Percentiles rank a stretch among this genome's conserved stretches.
Evolutionary conservation across 2,797 vertebrate species (phyloP).

Genomic region (Neosilurus mollespiculum): DNA sequence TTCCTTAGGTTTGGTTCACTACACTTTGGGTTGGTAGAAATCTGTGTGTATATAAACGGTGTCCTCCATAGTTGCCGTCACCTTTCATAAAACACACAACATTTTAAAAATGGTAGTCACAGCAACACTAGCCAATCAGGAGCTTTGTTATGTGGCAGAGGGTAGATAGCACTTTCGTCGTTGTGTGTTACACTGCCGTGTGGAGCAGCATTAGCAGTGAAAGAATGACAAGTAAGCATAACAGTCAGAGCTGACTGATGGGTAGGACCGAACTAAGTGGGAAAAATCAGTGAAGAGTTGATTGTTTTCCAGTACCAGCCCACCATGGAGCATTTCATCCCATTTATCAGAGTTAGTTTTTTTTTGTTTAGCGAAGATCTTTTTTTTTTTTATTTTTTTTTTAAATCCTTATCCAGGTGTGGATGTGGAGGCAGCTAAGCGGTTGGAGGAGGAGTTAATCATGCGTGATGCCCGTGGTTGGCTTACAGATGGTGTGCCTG

Average conservation of each 20-base stretch:
- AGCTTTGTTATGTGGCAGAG: too few species aligned
- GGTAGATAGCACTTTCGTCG: background rate
- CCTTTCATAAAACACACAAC: background rate
- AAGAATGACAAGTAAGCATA: background rate
- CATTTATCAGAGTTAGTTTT: background rate
- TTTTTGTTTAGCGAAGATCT: background rate
- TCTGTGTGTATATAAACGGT: background rate
- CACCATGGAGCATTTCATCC: background rate
- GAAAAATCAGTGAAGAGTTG: background rate
- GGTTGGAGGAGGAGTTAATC: constrained; percentile 84
- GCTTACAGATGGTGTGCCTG: constrained; percentile 77
- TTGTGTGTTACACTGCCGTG: background rate
- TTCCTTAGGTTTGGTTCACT: background rate
- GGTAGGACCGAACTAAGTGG: background rate
- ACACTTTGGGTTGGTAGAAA: background rate
- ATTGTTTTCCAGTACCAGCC: background rate
- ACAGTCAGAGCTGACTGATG: background rate
- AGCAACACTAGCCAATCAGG: too few species aligned
- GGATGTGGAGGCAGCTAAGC: constrained; percentile 82
- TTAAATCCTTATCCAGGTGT: constrained; percentile 68
- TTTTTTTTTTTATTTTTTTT: too few species aligned
- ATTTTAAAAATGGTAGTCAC: too few species aligned
- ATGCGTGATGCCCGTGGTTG: constrained; percentile 81
- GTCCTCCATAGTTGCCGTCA: background rate
- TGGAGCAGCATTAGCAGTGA: background rate